Percentiles rank a stretch among this genome's conserved stretches.
phyloP scores from a whole-genome alignment of 1,140 invertebrate species.

The Epicauta chinensis region DNA sequence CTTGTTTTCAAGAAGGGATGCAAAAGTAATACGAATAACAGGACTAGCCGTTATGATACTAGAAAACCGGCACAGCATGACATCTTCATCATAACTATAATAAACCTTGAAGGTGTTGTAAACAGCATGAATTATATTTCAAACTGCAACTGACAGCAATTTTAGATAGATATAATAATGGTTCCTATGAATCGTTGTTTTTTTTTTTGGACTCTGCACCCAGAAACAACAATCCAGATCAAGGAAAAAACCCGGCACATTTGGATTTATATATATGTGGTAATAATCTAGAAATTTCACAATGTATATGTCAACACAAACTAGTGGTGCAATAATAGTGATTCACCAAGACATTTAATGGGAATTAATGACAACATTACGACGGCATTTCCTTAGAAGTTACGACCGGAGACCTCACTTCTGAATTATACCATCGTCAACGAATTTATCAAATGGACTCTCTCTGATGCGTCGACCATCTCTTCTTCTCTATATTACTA shows the following conservation, averaged over 20 bases:
- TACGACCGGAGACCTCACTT: constrained; percentile 4
- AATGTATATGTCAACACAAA: not conserved
- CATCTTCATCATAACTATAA: constrained; percentile 3
- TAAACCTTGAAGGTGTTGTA: constrained; percentile 4
- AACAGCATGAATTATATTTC: constrained; percentile 15
- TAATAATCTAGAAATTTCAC: too few relatives aligned
- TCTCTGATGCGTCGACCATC: too few relatives aligned
- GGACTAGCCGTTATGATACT: too few relatives aligned
- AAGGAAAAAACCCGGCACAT: too few relatives aligned
- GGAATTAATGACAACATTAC: constrained; percentile 13
- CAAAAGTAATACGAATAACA: not conserved
- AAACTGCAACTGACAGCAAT: constrained; percentile 12
- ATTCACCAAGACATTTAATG: constrained; percentile 14
- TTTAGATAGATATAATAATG: too few relatives aligned
- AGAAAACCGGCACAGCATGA: too few relatives aligned
- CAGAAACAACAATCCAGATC: too few relatives aligned
- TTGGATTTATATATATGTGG: too few relatives aligned
- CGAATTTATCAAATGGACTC: constrained; percentile 10
- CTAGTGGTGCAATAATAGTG: constrained; percentile 5
- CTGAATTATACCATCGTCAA: constrained; percentile 5
- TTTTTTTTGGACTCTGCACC: too few relatives aligned
- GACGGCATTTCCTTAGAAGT: constrained; percentile 6
- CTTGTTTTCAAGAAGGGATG: constrained; percentile 17
- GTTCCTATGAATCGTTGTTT: too few relatives aligned
- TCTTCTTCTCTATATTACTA: too few relatives aligned